Conservation (phyloP, 2,888 invertebrate genomes). For the Crossocerus cetratus region DNA sequence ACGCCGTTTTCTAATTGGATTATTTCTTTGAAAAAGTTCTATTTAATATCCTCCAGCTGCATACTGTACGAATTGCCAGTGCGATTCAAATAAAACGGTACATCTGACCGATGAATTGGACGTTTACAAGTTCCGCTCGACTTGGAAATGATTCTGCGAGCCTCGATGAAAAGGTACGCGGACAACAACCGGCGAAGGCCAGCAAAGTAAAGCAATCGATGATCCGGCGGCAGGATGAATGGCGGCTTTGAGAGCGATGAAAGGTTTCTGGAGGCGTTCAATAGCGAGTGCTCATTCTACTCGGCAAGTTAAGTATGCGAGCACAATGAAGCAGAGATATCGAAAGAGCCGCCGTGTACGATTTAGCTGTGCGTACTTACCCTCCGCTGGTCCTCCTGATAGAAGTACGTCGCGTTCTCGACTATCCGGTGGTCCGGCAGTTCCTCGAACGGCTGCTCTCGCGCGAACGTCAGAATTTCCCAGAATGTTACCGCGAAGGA, state of each 20-base stretch:
- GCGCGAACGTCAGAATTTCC: conserved; percentile 91
- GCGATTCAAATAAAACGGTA: no score
- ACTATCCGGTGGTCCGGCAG: conserved; percentile 89
- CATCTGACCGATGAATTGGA: not conserved
- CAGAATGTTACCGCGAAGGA: conserved; percentile 92
- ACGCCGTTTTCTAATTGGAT: not conserved
- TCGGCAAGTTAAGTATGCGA: conserved; percentile 28
- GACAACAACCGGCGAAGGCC: not conserved
- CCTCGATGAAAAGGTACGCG: not conserved
- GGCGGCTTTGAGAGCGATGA: conserved; percentile 25
- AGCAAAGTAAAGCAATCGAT: conserved; percentile 20
- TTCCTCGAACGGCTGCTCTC: conserved; percentile 89
- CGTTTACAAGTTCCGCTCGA: no score
- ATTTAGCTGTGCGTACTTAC: conserved; percentile 77
- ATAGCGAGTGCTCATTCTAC: conserved; percentile 19
- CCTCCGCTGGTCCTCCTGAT: conserved; percentile 85
- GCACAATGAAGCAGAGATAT: conserved; percentile 21
- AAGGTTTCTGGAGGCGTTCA: conserved; percentile 23
- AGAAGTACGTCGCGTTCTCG: conserved; percentile 89
- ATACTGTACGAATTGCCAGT: no score
- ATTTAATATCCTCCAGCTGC: no score
- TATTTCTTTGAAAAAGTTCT: no score
- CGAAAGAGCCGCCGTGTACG: conserved; percentile 10
- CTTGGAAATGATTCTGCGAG: no score
- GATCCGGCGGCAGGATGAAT: conserved; percentile 25